Percentiles rank a stretch among this genome's conserved stretches.
These are phyloP conservation scores for Notospermus geniculatus DNA, from an alignment of 1,140 invertebrate genomes.

Conservation along the genomic window DNA sequence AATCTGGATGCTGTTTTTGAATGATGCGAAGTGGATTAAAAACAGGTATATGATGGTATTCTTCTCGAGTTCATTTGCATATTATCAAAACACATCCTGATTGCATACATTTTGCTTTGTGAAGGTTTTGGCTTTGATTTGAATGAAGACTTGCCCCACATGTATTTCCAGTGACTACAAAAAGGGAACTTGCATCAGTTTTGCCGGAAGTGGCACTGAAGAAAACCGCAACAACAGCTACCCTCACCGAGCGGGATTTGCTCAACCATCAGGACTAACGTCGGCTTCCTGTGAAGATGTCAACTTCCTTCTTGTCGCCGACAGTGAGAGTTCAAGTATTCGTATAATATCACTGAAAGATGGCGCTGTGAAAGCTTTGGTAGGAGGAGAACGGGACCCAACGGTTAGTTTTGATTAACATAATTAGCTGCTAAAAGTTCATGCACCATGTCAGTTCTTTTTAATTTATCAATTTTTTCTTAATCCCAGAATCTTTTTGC, in stretches of 20 bases:
- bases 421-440: background rate
- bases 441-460: background rate
- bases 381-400: constrained; percentile 82
- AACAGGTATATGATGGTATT: constrained; percentile 61
- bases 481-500: constrained; percentile 94
- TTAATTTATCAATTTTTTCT: too few relatives aligned
- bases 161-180: constrained; percentile 28
- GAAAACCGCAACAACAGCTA: constrained; percentile 92
- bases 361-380: constrained; percentile 76
- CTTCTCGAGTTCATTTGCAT: too few relatives aligned
- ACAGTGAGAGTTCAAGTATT: constrained; percentile 90
- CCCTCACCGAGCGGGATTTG: constrained; percentile 79
- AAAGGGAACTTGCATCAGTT: constrained; percentile 65
- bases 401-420: constrained; percentile 62
- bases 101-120: too few relatives aligned
- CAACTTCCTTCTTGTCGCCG: constrained; percentile 72
- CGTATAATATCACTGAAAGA: constrained; percentile 70
- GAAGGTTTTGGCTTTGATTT: too few relatives aligned
- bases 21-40: constrained; percentile 71
- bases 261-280: constrained; percentile 85
- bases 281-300: background rate
- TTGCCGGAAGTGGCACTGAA: constrained; percentile 86
- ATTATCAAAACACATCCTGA: too few relatives aligned
- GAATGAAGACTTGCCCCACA: too few relatives aligned
- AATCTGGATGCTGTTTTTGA: constrained; percentile 73